Conservation (phyloP, 2,797 vertebrate species). For the Crax fasciolata region DNA sequence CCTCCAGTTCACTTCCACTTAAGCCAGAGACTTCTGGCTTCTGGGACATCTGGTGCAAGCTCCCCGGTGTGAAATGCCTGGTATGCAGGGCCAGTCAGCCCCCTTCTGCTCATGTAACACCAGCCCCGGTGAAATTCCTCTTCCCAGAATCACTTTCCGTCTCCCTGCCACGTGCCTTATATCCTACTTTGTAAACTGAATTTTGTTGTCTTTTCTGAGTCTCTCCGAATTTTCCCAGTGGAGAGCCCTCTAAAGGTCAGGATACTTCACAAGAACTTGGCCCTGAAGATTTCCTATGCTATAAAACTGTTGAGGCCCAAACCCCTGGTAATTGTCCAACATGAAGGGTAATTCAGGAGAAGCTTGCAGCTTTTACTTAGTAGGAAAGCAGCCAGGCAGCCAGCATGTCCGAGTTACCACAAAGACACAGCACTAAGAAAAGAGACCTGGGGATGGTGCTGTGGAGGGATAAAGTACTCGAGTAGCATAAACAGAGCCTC, state of each 20-base stretch:
- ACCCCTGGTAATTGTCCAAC: not conserved
- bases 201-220: not conserved
- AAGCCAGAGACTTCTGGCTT: not conserved
- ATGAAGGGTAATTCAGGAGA: constrained; percentile 15
- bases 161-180: not conserved
- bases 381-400: not conserved
- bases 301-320: constrained; percentile 12
- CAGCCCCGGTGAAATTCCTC: constrained; percentile 1
- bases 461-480: not conserved
- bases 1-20: not conserved
- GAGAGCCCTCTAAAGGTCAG: constrained; percentile 36
- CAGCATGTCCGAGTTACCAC: not conserved
- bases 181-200: not conserved
- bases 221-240: not conserved
- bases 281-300: not conserved
- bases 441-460: not conserved
- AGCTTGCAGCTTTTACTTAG: constrained; percentile 1
- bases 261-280: constrained; percentile 39
- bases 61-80: not conserved
- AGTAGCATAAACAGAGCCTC: not conserved
- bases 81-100: not conserved
- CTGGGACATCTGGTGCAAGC: not conserved
- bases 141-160: not conserved
- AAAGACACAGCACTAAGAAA: not conserved
- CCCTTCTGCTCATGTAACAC: not conserved